Evolutionary conservation across 2,888 invertebrate genomes (phyloP).

Genomic region (Nasonia oneida): DNA sequence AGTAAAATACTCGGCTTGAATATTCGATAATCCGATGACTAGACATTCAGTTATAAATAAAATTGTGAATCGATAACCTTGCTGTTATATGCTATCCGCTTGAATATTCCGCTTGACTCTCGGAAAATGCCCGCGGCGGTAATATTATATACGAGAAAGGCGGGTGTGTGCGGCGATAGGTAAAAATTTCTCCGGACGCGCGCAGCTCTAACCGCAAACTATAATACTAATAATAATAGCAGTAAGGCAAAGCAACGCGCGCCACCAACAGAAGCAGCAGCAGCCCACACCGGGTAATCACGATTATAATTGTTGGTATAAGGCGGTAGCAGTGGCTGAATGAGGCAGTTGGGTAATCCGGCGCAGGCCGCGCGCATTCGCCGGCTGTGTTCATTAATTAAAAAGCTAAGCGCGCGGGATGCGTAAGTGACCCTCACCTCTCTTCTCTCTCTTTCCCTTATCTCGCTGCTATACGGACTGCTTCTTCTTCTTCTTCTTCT

Average conservation of each 20-base stretch:
- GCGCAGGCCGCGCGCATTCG: slow-evolving; percentile 64
- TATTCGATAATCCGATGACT: neutral
- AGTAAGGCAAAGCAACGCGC: slow-evolving; percentile 42
- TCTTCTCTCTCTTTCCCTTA: slow-evolving; percentile 30
- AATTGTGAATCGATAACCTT: neutral
- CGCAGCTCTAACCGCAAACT: slow-evolving; percentile 40
- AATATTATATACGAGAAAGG: too few relatives aligned
- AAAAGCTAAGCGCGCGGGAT: slow-evolving; percentile 67
- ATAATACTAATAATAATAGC: slow-evolving; percentile 59
- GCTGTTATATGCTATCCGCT: neutral
- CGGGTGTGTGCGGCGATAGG: neutral
- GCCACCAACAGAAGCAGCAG: neutral
- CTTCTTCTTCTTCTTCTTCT: neutral
- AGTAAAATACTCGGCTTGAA: neutral
- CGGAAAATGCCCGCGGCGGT: too few relatives aligned
- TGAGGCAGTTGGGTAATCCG: slow-evolving; percentile 63
- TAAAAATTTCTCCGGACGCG: slow-evolving; percentile 28
- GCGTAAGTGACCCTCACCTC: slow-evolving; percentile 63
- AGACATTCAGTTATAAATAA: neutral
- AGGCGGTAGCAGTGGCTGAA: slow-evolving; percentile 60
- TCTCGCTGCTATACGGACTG: neutral
- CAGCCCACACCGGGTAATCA: slow-evolving; percentile 44
- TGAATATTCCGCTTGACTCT: neutral
- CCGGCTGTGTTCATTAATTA: slow-evolving; percentile 73
- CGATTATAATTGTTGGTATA: slow-evolving; percentile 59